Base-by-base conservation (phyloP, 2,888 invertebrate genomes). In the Halictus ligatus region DNA sequence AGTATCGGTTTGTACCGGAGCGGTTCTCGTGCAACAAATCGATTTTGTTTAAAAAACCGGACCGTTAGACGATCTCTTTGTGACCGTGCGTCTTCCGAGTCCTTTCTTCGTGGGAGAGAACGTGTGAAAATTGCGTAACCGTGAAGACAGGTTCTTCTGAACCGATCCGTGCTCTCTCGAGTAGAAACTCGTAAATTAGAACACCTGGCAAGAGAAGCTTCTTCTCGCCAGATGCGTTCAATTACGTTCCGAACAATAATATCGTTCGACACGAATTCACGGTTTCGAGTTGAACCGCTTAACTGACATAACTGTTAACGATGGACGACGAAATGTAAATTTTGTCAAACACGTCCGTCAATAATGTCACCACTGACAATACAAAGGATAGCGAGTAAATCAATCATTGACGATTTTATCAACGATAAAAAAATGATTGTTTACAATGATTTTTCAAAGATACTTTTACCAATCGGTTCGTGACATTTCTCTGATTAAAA, bases 41-140 rank as follows among this genome's bases (percentile, higher is more conserved):
- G 71, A 78, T 83, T 78, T 78, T n/a, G 46, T 74, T 75, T 60
- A 13, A 60, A 60, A 60, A 60, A 60, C 67, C 2, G 25, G 50
- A 82, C 81, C 81, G 81, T 72, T 81, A 76, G 72, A 46, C 40
- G 67, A 69, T 72, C 72, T 78, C 72, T 72, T 78, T 54, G 35
- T 60, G 25, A 69, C 21, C 29, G 73, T 0, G 73, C 35, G 64
- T 46, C 48, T 46, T 73, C 58, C 58, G 43, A 73, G 46, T 79
- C 72, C 60, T 79, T 15, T 60, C 18, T 48, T 73, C 58, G 21
- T 13, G n/a, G 10, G 40, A 35, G 29, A 48, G 48, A 40, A 72
- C n/a, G 43, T 46, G 71, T 46, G 71, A 48, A 74, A 80, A 74
- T 60, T 21, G 18, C 58, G 71, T 40, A 40, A 58, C 58, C 58